Conservation (phyloP, 2,113 vertebrate species). For the Cyphomyrus plagiostoma region DNA sequence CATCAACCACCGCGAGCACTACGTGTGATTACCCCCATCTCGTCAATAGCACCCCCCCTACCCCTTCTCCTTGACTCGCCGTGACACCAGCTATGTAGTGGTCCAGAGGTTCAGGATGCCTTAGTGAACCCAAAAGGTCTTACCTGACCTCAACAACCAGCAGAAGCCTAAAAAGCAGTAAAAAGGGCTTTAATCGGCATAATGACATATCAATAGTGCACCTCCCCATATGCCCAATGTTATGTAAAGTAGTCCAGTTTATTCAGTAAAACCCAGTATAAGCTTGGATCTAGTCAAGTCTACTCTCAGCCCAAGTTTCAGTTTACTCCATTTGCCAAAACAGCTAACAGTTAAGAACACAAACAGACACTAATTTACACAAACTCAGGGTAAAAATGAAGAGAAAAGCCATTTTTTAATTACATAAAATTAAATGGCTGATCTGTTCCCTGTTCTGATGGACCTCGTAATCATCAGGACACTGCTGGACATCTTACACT, state of each 20-base stretch:
- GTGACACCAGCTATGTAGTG: not conserved
- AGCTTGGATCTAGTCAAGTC: not conserved
- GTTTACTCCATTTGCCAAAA: not conserved
- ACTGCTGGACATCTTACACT: not conserved
- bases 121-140: not conserved
- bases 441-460: not conserved
- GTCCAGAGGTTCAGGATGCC: not conserved
- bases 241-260: not conserved
- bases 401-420: not conserved
- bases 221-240: not conserved
- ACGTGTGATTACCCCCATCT: conserved; percentile 50
- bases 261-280: not conserved
- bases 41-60: not conserved
- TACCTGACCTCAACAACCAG: not conserved
- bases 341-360: not conserved
- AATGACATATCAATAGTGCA: not conserved
- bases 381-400: not conserved
- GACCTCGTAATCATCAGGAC: not conserved
- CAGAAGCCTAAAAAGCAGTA: not conserved
- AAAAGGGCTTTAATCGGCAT: not conserved
- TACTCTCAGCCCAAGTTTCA: not conserved
- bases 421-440: not conserved
- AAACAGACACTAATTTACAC: not conserved
- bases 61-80: not conserved
- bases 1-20: conserved; percentile 69